phyloP scores from a whole-genome alignment of 1,140 invertebrate genomes.

The Saccostrea cuccullata region DNA sequence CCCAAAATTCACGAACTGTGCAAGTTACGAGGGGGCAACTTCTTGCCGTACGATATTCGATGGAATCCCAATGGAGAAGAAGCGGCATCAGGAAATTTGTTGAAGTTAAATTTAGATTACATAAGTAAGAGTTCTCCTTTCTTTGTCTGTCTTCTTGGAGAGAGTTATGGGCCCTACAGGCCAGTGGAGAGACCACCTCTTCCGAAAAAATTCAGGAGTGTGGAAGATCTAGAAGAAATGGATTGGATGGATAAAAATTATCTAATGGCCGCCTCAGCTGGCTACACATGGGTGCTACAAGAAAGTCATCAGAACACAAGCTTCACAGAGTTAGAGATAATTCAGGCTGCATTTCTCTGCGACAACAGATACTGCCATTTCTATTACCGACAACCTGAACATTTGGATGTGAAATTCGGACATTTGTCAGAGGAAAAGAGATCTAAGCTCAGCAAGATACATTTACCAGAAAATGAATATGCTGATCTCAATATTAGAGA shows the following conservation, averaged over 20 bases:
- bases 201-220: conserved; percentile 51
- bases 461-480: conserved; percentile 70
- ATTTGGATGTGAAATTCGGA: conserved; percentile 69
- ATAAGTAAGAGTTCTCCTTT: conserved; percentile 72
- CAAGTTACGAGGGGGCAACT: conserved; percentile 66
- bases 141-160: conserved; percentile 75
- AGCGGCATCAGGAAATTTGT: conserved; percentile 64
- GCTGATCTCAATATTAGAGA: conserved; percentile 70
- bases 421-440: conserved; percentile 62
- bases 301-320: conserved; percentile 72
- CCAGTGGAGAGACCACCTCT: conserved; percentile 57
- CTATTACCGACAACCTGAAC: conserved; percentile 76
- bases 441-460: conserved; percentile 50
- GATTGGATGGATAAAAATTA: conserved; percentile 74
- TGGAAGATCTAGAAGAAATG: conserved; percentile 55
- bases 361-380: conserved; percentile 69
- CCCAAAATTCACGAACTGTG: conserved; percentile 69
- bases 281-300: conserved; percentile 73
- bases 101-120: conserved; percentile 70
- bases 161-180: conserved; percentile 74
- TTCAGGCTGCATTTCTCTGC: conserved; percentile 71
- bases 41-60: conserved; percentile 70
- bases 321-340: conserved; percentile 76
- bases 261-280: conserved; percentile 69
- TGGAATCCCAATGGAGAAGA: conserved; percentile 66